Evolutionary conservation across 2,888 invertebrate genomes (phyloP).

Genomic region (Blera fallax): DNA sequence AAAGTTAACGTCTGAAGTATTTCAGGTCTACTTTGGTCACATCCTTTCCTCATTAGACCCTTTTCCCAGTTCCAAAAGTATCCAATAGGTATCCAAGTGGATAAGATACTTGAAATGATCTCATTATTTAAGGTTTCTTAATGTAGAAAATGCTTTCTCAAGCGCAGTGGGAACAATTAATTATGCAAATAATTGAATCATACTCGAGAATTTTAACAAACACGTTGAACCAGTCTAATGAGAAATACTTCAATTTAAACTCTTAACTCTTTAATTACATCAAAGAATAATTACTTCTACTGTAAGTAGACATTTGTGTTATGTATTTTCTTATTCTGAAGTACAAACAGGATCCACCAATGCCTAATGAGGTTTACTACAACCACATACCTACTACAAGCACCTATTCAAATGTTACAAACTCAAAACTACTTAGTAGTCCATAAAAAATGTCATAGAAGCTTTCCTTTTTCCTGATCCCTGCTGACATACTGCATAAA

Average conservation of each 20-base stretch:
- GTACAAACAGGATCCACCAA: not conserved
- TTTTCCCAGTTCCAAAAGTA: too few relatives aligned
- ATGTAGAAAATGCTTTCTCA: not conserved
- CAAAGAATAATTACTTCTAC: conserved; percentile 22
- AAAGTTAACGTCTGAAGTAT: too few relatives aligned
- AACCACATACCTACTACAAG: not conserved
- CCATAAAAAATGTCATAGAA: conserved; percentile 64
- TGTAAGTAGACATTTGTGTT: not conserved
- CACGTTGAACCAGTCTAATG: not conserved
- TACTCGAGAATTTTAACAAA: not conserved
- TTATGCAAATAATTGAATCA: not conserved
- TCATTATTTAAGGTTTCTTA: too few relatives aligned
- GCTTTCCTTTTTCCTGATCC: conserved; percentile 58
- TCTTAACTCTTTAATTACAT: not conserved
- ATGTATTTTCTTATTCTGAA: not conserved
- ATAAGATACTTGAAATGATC: too few relatives aligned
- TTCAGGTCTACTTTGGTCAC: too few relatives aligned
- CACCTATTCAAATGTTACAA: conserved; percentile 49
- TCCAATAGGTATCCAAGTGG: too few relatives aligned
- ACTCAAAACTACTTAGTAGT: conserved; percentile 67
- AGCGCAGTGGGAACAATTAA: not conserved
- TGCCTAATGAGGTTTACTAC: conserved; percentile 28
- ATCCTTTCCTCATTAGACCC: too few relatives aligned
- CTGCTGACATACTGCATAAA: conserved; percentile 65
- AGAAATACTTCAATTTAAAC: not conserved